A percentile compares a stretch with the other conserved stretches of the same genome.
phyloP scores from a whole-genome alignment of 2,113 vertebrate species.

The Sarotherodon lohbergeri region DNA sequence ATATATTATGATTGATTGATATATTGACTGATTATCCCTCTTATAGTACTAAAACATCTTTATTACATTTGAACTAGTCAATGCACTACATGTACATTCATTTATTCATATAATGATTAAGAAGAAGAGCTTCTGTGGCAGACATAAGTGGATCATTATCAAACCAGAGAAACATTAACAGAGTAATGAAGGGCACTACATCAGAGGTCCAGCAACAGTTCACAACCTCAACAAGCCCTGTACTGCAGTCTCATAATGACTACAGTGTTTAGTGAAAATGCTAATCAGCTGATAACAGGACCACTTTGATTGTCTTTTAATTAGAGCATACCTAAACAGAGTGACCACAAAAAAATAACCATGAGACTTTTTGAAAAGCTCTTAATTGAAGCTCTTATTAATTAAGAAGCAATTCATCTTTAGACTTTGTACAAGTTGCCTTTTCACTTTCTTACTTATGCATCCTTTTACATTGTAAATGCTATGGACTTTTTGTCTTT shows the following conservation, averaged over 20 bases:
- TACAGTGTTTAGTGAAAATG: constrained; percentile 3
- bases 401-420: constrained; percentile 32
- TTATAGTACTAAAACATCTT: background rate
- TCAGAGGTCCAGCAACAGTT: constrained; percentile 6
- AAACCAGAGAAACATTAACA: background rate
- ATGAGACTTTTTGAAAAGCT: constrained; percentile 40
- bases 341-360: constrained; percentile 27
- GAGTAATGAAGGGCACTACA: background rate
- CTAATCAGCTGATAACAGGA: constrained; percentile 10
- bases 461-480: background rate
- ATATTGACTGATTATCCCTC: background rate
- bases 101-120: background rate
- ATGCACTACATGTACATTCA: background rate
- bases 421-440: background rate
- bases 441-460: background rate
- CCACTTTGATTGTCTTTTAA: constrained; percentile 49
- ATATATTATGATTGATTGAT: background rate
- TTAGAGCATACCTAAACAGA: constrained; percentile 43
- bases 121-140: background rate
- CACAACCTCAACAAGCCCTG: background rate
- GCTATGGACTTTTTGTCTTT: background rate
- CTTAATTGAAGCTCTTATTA: constrained; percentile 12
- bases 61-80: background rate
- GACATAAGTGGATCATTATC: constrained; percentile 10
- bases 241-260: constrained; percentile 1